These are phyloP conservation scores for Malurus melanocephalus DNA, from an alignment of 2,113 vertebrate species.

Conservation along the genomic window DNA sequence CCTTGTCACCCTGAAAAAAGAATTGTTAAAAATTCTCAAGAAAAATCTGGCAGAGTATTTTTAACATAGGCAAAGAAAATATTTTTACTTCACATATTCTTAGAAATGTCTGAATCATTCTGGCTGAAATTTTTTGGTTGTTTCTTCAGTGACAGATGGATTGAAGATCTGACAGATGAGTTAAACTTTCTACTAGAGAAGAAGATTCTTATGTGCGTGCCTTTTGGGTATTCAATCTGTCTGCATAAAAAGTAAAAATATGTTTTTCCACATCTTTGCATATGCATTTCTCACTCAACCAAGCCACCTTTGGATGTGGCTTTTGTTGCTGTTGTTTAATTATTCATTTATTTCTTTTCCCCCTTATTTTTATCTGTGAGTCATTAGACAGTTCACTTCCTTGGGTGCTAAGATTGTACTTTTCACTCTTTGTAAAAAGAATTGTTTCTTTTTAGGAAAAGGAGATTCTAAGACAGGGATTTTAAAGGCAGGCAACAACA, in stretches of 20 bases:
- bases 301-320: neutral
- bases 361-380: neutral
- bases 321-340: neutral
- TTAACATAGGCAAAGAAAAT: conserved; percentile 8
- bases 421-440: neutral
- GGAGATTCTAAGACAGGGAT: neutral
- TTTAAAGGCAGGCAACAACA: neutral
- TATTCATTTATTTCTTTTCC: neutral
- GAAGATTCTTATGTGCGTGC: neutral
- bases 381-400: neutral
- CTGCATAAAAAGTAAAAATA: neutral
- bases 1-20: neutral
- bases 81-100: conserved; percentile 8
- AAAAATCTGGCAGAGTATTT: conserved; percentile 7
- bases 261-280: neutral
- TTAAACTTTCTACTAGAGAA: conserved; percentile 5
- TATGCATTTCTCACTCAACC: neutral
- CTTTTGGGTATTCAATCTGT: neutral
- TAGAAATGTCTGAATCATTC: conserved; percentile 28
- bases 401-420: neutral
- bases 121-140: neutral
- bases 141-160: conserved; percentile 34
- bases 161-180: conserved; percentile 15
- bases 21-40: neutral
- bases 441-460: neutral